These are phyloP conservation scores for Muscidifurax raptorellus DNA, from an alignment of 1,140 invertebrate genomes.

Conservation along the genomic window DNA sequence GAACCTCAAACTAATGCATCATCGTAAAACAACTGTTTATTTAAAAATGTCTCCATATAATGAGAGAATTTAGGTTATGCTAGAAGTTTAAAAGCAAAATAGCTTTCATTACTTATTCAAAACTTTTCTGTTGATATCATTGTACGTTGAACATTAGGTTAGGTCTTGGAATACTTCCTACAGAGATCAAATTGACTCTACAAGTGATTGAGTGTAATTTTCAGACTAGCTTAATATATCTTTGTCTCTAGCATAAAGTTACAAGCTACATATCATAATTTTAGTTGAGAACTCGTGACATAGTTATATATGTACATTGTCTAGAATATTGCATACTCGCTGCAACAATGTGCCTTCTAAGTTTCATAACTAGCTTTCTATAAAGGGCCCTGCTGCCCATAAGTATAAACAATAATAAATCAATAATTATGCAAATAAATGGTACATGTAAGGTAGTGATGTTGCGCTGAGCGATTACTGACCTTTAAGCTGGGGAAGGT, in stretches of 20 bases:
- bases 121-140: not conserved
- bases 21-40: not conserved
- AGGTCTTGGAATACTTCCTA: not conserved
- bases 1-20: not conserved
- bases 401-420: constrained; percentile 19
- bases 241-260: not conserved
- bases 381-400: constrained; percentile 50
- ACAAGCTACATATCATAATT: not conserved
- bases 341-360: constrained; percentile 19
- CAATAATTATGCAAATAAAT: constrained; percentile 11
- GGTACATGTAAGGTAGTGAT: not conserved
- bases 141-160: not conserved
- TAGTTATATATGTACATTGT: constrained; percentile 5
- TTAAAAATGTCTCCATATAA: not conserved
- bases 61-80: not conserved
- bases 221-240: not conserved
- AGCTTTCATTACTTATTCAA: not conserved
- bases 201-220: not conserved
- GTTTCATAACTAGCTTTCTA: constrained; percentile 40
- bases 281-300: not conserved
- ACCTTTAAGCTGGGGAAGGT: constrained; percentile 92
- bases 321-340: not conserved
- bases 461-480: constrained; percentile 55
- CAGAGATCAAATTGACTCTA: not conserved
- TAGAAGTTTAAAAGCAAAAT: not conserved